Evolutionary conservation across 2,797 vertebrate genomes (phyloP), one percentile per base, ranked within the genome.

Genomic region (Pachyuromys duprasi): DNA sequence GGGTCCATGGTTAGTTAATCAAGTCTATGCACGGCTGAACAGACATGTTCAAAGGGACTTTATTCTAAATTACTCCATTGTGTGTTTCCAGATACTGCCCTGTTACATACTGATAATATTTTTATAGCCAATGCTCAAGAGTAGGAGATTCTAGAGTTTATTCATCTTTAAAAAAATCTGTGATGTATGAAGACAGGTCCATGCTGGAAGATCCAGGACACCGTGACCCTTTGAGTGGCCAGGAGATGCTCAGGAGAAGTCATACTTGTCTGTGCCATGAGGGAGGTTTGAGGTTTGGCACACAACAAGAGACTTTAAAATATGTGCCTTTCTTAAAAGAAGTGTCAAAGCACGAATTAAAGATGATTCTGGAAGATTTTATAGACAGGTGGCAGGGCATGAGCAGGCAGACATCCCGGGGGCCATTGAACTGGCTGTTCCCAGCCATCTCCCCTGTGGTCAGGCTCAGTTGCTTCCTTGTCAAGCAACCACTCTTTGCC

Each of bases 31-130:
- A 82, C 62, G 92, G 88, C 81, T 86, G 96, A 93, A 78, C 87
- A 94, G 79, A 86, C 63, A 94, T 92, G 90, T 83, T 96, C 95
- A 98, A 93, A 95, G 89, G 33, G 79, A 81, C 84, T 97, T 94
- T 60, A 80, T 80, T 92, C 89, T 79, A 91, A 97, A 97, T 90
- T 49, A 91, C 80, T 84, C 92, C 75, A 94, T 95, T 96, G 93
- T 95, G 57, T 89, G 60, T 75, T 93, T 84, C 79, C 74, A 92
- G 96, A 97, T 96, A 95, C 2, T 79, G 93, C 92, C 93, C 92
- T 86, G 67, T 88, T 82, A 39, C 75, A 36, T 36, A 80, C 18
- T 92, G 75, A 84, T 84, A 82, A 86, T 81, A 87, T 94, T 57
- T 94, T 96, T 96, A 75, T 74, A 90, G 45, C 53, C 53, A 65